A percentile compares a stretch with the other conserved stretches of the same genome.
Evolutionary conservation across 2,113 vertebrate genomes (phyloP).

Genomic region (Limanda limanda): DNA sequence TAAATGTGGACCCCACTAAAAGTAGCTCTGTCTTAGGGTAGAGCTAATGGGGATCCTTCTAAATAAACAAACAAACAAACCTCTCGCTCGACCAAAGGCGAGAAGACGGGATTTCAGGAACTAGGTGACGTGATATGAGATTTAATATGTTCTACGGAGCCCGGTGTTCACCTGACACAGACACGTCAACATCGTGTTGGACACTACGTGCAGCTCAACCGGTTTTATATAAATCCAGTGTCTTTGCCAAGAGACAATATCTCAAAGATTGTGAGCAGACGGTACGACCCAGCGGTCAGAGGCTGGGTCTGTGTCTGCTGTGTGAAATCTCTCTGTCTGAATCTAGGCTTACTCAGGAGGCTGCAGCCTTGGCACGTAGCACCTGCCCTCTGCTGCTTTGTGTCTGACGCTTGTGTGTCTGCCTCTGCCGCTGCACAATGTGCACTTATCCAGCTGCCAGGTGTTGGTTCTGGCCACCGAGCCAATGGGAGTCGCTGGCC

Average conservation of each 20-base stretch:
- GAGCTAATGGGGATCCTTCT: too few species aligned
- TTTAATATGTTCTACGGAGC: conserved; percentile 27
- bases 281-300: too few species aligned
- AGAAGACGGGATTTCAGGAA: conserved; percentile 61
- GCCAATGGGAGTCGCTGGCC: not conserved
- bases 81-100: conserved; percentile 58
- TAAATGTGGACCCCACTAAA: too few species aligned
- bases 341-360: not conserved
- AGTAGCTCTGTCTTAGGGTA: too few species aligned
- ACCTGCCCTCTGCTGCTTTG: not conserved
- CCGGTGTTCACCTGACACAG: conserved; percentile 42
- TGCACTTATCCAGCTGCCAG: not conserved
- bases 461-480: not conserved
- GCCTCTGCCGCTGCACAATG: not conserved
- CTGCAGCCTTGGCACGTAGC: not conserved
- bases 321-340: not conserved
- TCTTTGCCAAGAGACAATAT: not conserved
- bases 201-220: conserved; percentile 2
- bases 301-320: not conserved
- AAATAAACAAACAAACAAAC: too few species aligned
- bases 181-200: conserved; percentile 35
- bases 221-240: not conserved
- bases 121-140: conserved; percentile 59
- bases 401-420: not conserved
- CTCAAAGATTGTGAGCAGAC: not conserved